Base-by-base conservation (phyloP, 2,797 vertebrate genomes). In the Hemitrygon akajei region DNA sequence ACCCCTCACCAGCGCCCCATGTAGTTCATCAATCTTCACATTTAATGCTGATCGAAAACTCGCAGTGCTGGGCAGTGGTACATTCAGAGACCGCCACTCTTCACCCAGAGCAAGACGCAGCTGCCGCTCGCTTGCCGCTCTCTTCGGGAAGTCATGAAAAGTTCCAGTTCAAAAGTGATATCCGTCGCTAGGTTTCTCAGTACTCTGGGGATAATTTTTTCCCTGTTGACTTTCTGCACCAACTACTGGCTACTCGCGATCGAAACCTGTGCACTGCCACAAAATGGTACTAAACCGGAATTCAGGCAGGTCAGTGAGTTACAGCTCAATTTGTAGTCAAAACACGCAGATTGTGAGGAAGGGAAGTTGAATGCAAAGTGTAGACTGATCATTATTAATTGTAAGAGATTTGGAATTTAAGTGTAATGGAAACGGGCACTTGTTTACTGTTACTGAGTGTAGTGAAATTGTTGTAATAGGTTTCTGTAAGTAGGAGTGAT, bases 171-270 rank as follows among this genome's bases (percentile, higher is more conserved):
- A 75, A 75, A 75, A 30, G 25, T 73, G 40, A n/a, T 56, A 75
- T 25, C 1, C 7, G 27, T 76, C 14, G 91, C 91, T 47, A 73
- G 71, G 27, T 56, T 75, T 27, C 27, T 93, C 47, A 18, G 66
- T 73, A 56, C 27, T 27, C 69, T 93, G 27, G 91, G 69, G 2
- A 40, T 93, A 47, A 56, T 73, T 18, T 75, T 47, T 76, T 93
- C 40, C 22, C 91, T 93, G 69, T 76, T 76, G 71, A 75, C 91
- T 75, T 93, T 93, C 91, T 93, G 91, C 71, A 93, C 91, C 25
- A 93, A 93, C 47, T 75, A 25, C 71, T 93, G 91, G 91, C 71
- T 93, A 71, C 22, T 93, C 22, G 91, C 34, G 37, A 89, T 37
- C 22, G 40, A 93, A 37, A 75, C 71, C 27, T 75, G 69, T 56